Evolutionary conservation across 2,113 vertebrate species (phyloP).

Genomic region (Alligator mississippiensis): DNA sequence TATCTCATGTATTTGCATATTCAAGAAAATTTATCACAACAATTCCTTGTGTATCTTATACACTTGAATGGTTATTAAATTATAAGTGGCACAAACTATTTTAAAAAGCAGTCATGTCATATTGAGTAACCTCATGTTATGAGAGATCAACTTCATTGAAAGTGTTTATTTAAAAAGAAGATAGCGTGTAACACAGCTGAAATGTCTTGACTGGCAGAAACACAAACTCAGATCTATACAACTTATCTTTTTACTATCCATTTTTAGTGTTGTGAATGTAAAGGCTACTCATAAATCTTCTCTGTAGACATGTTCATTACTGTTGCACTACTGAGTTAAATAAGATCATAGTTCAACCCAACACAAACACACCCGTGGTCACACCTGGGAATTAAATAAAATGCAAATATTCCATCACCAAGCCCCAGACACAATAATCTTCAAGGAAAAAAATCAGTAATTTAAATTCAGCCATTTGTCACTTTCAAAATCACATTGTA

Average conservation of each 20-base stretch:
- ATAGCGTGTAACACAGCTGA: background rate
- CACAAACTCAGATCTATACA: background rate
- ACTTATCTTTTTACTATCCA: background rate
- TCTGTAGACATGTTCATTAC: background rate
- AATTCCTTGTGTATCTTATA: background rate
- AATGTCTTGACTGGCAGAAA: background rate
- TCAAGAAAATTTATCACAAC: background rate
- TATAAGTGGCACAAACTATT: background rate
- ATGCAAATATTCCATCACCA: background rate
- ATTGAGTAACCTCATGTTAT: background rate
- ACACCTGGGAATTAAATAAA: no score
- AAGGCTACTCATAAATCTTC: background rate
- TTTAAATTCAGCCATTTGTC: background rate
- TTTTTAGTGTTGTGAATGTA: background rate
- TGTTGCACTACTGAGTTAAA: background rate
- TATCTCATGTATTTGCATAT: background rate
- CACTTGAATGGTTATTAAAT: background rate
- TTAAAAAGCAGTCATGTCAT: background rate
- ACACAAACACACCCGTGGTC: background rate
- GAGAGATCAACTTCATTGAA: background rate
- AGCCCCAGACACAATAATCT: background rate
- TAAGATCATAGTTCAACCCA: background rate
- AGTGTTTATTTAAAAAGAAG: background rate
- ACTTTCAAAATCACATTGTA: background rate
- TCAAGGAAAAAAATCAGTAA: background rate